A percentile compares a stretch with the other conserved stretches of the same genome.
These are phyloP conservation scores for Danaus plexippus DNA, from an alignment of 1,140 invertebrate species.

Conservation along the genomic window DNA sequence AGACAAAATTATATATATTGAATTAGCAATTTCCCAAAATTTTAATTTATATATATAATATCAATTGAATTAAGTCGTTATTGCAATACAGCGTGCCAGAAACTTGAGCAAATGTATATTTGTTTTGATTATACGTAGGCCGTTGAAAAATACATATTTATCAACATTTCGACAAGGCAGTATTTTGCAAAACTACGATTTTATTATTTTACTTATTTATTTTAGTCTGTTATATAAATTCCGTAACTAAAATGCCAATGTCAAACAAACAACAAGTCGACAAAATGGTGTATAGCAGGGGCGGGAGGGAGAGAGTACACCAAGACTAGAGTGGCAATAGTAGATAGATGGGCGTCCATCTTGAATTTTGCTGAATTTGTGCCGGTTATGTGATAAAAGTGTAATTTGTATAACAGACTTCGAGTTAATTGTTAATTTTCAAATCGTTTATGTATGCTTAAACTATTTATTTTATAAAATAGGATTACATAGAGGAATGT, in stretches of 20 bases:
- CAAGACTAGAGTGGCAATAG: slow-evolving; percentile 36
- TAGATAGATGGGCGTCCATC: slow-evolving; percentile 69
- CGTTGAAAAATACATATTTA: too few relatives aligned
- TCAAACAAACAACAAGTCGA: slow-evolving; percentile 16
- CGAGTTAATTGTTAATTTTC: slow-evolving; percentile 64
- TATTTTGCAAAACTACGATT: too few relatives aligned
- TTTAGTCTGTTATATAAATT: too few relatives aligned
- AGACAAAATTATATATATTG: too few relatives aligned
- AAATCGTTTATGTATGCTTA: slow-evolving; percentile 63
- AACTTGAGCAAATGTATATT: too few relatives aligned
- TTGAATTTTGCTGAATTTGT: slow-evolving; percentile 71
- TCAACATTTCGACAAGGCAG: too few relatives aligned
- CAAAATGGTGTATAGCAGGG: slow-evolving; percentile 15
- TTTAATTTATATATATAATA: too few relatives aligned
- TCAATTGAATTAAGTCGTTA: too few relatives aligned
- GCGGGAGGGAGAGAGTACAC: slow-evolving; percentile 28
- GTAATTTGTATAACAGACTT: slow-evolving; percentile 64
- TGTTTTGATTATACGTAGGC: too few relatives aligned
- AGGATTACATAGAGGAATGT: slow-evolving; percentile 69
- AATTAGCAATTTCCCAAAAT: too few relatives aligned
- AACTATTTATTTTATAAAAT: slow-evolving; percentile 60
- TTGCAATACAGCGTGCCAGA: too few relatives aligned
- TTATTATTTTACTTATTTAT: too few relatives aligned
- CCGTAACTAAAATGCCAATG: background rate
- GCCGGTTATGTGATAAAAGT: slow-evolving; percentile 70